phyloP scores from a whole-genome alignment of 1,140 invertebrate species.

The Philopotamus ludificatus region DNA sequence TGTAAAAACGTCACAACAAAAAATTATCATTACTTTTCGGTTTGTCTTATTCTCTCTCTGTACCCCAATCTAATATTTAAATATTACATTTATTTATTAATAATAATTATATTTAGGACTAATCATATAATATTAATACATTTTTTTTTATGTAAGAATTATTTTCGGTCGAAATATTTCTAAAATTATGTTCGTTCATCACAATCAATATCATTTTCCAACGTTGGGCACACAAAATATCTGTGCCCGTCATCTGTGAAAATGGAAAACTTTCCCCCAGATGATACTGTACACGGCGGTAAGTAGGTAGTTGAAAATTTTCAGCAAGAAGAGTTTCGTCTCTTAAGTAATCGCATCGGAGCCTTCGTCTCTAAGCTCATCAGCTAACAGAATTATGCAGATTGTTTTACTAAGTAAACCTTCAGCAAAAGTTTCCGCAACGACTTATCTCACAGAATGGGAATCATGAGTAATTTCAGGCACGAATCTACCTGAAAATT shows the following conservation, averaged over 20 bases:
- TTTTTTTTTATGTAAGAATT: too few species aligned
- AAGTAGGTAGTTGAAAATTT: conserved; percentile 16
- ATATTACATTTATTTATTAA: too few species aligned
- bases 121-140: too few species aligned
- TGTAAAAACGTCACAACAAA: too few species aligned
- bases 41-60: too few species aligned
- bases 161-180: too few species aligned
- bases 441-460: background rate
- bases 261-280: conserved; percentile 2
- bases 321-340: conserved; percentile 18
- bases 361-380: conserved; percentile 19
- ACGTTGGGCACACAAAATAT: too few species aligned
- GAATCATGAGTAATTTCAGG: conserved; percentile 4
- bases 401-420: conserved; percentile 33
- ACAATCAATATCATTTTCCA: too few species aligned
- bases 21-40: too few species aligned
- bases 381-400: conserved; percentile 35
- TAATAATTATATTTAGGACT: too few species aligned
- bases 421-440: background rate
- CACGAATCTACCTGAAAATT: background rate
- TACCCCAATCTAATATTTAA: too few species aligned
- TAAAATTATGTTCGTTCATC: too few species aligned
- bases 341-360: conserved; percentile 24
- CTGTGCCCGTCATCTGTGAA: conserved; percentile 11
- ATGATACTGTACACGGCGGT: background rate